Percentiles rank a stretch among this genome's conserved stretches.
Evolutionary conservation across 2,888 invertebrate species (phyloP).

Genomic region (Hypomecis punctinalis): DNA sequence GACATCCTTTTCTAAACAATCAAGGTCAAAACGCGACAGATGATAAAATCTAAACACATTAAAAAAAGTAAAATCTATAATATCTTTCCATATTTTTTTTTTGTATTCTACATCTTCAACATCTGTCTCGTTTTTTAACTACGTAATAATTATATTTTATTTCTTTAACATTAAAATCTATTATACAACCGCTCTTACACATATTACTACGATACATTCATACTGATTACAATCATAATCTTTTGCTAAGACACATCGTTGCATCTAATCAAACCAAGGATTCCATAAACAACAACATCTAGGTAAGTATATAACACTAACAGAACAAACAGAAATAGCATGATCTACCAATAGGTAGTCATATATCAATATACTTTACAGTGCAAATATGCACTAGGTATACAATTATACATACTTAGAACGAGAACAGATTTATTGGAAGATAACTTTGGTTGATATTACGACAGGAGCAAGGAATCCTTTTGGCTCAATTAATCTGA

Average conservation of each 20-base stretch:
- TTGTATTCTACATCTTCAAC: conserved; percentile 12
- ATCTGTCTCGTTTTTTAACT: conserved; percentile 40
- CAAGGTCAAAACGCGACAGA: conserved; percentile 22
- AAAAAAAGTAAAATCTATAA: conserved; percentile 9
- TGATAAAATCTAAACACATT: conserved; percentile 14
- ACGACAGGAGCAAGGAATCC: conserved; percentile 61
- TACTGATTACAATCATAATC: conserved; percentile 22
- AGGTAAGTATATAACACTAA: background rate
- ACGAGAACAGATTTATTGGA: conserved; percentile 19
- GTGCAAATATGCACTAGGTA: conserved; percentile 1
- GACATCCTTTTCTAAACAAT: too few species aligned
- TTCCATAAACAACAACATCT: conserved; percentile 49
- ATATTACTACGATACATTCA: conserved; percentile 28
- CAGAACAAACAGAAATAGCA: conserved; percentile 29
- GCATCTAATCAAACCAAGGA: conserved; percentile 52
- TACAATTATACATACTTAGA: conserved; percentile 23
- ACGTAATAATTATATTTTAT: conserved; percentile 2
- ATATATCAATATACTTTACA: background rate
- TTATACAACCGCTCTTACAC: conserved; percentile 44
- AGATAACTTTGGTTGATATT: conserved; percentile 45
- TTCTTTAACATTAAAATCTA: conserved; percentile 35
- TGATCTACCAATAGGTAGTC: background rate
- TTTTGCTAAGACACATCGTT: conserved; percentile 59
- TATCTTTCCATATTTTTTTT: conserved; percentile 1
- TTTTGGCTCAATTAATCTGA: conserved; percentile 59